These are phyloP conservation scores for Intellagama lesueurii DNA, from an alignment of 2,797 vertebrate genomes.

Conservation along the genomic window DNA sequence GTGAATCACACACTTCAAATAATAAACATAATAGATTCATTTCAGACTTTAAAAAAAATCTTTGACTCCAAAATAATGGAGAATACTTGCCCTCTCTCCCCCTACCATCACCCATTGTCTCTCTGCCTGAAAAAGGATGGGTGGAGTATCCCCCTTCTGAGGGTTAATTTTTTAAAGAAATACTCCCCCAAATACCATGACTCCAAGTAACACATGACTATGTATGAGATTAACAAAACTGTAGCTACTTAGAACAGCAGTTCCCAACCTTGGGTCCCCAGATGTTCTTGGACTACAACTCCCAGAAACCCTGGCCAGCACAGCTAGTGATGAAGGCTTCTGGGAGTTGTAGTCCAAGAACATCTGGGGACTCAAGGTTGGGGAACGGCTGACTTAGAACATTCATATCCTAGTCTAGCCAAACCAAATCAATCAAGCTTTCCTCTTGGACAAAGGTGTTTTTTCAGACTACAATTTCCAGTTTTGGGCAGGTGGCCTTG, in stretches of 20 bases:
- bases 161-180: not conserved
- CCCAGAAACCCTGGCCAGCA: too few species aligned
- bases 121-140: not conserved
- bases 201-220: not conserved
- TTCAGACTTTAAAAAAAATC: constrained; percentile 33
- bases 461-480: too few species aligned
- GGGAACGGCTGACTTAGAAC: not conserved
- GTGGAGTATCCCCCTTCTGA: not conserved
- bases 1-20: constrained; percentile 61
- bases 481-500: too few species aligned
- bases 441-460: not conserved
- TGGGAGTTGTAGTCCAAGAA: too few species aligned
- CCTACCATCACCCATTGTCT: not conserved
- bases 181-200: not conserved
- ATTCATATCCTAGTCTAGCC: not conserved
- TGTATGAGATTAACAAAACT: not conserved
- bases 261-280: too few species aligned
- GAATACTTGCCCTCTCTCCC: not conserved
- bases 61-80: constrained; percentile 68
- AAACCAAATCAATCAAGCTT: too few species aligned
- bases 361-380: too few species aligned
- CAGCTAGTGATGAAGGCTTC: too few species aligned
- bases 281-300: too few species aligned
- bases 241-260: not conserved
- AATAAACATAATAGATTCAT: constrained; percentile 67